These are phyloP conservation scores for Ips nitidus DNA, from an alignment of 1,140 invertebrate genomes.

Conservation along the genomic window DNA sequence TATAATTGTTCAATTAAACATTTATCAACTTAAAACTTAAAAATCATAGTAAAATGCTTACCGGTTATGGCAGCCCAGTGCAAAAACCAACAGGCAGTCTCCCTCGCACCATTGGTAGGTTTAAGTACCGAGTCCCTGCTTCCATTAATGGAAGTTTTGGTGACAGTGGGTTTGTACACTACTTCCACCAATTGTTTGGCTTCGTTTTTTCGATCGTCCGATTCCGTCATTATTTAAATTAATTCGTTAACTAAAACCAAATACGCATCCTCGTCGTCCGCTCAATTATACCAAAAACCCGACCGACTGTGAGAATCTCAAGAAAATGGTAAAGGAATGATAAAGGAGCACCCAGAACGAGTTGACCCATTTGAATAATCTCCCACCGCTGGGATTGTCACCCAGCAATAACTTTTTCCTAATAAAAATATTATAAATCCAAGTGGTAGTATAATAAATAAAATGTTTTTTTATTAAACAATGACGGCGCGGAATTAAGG, in stretches of 20 bases:
- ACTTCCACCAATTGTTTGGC: slow-evolving; percentile 22
- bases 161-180: slow-evolving; percentile 24
- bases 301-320: not conserved
- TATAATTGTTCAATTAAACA: no score
- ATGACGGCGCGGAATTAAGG: not conserved
- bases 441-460: not conserved
- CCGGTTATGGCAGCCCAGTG: slow-evolving; percentile 31
- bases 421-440: not conserved
- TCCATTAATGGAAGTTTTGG: slow-evolving; percentile 1
- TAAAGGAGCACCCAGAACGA: not conserved
- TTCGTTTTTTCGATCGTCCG: slow-evolving; percentile 3
- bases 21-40: not conserved
- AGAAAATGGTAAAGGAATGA: not conserved
- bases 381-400: not conserved
- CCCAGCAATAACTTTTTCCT: not conserved
- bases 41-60: not conserved
- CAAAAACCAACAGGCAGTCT: slow-evolving; percentile 26
- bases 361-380: not conserved
- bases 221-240: not conserved
- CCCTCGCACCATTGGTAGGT: not conserved
- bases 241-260: not conserved
- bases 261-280: not conserved
- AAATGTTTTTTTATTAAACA: not conserved
- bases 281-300: not conserved
- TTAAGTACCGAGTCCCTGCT: slow-evolving; percentile 1